Evolutionary conservation across 2,888 invertebrate genomes (phyloP), one percentile per base, ranked within the genome.

Genomic region (Hanleya hanleyi): DNA sequence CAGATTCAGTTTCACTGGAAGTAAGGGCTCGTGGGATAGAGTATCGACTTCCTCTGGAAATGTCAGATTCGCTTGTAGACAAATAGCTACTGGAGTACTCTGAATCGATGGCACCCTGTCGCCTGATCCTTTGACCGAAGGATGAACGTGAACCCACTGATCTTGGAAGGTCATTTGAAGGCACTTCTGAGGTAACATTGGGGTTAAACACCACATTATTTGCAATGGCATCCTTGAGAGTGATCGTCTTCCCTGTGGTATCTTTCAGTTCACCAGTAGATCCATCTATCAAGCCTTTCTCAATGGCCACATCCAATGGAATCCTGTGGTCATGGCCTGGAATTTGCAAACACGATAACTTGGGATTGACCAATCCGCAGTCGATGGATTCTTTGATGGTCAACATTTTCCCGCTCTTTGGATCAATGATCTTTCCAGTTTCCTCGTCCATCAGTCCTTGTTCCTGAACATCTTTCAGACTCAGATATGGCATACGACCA

Each of bases 301-400:
- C 36, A 64, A 64, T 64, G n/a, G 64, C 67, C n/a, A 22, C 32
- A 47, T 47, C 47, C n/a, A 47, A 41, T 9, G 49, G 36, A 47
- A 38, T 47, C 18, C 9, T 37, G 22, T n/a, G n/a, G 4, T n/a
- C 29, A 9, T 12, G 32, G 1, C 38, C 32, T 47, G 49, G 41
- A n/a, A 41, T 22, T 47, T 41, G 67, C 12, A 67, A 12, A 18
- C 32, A 67, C 15, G 49, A 67, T 1, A 67, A 32, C 15, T 67
- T 65, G 12, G 67, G 71, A 69, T 83, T 81, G 50, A 87, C 81
- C 3, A 97, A 93, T 69, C 96, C 96, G 77, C 95, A 93, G 69
- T 94, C 93, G 47, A 98, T 93, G 0, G 98, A 98, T 91, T 96
- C 94, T 69, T 94, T 93, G 69, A 98, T 94, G 6, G 94, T 95